Evolutionary conservation across 2,797 vertebrate species (phyloP).

Genomic region (Coluber constrictor): DNA sequence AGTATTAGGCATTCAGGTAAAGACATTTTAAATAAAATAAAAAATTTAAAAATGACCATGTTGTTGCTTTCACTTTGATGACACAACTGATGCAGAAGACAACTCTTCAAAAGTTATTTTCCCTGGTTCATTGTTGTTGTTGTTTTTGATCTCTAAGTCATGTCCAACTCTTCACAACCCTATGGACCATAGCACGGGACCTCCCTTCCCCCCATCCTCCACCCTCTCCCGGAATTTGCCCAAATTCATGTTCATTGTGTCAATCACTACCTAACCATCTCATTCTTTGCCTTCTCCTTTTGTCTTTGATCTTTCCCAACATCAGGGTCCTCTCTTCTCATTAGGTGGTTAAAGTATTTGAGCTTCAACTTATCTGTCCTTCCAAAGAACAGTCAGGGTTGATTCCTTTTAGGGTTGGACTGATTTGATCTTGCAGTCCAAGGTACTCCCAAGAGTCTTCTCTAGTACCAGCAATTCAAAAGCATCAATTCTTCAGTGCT

Average conservation of each 20-base stretch:
- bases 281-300: neutral
- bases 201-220: neutral
- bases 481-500: neutral
- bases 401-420: neutral
- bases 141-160: neutral
- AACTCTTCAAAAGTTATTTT: conserved; percentile 53
- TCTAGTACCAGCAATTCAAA: neutral
- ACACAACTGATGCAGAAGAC: conserved; percentile 18
- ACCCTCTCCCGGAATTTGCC: neutral
- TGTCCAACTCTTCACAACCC: neutral
- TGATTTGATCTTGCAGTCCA: neutral
- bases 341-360: neutral
- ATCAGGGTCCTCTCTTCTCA: neutral
- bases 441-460: neutral
- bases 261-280: neutral
- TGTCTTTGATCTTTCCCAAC: neutral
- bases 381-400: neutral
- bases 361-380: neutral
- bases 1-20: conserved; percentile 62
- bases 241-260: neutral
- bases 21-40: conserved; percentile 29
- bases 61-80: conserved; percentile 54
- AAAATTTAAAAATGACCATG: neutral
- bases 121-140: conserved; percentile 18
- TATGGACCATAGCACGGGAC: neutral